Evolutionary conservation across 2,797 vertebrate genomes (phyloP).

Genomic region (Rhadinocentrus ornatus): DNA sequence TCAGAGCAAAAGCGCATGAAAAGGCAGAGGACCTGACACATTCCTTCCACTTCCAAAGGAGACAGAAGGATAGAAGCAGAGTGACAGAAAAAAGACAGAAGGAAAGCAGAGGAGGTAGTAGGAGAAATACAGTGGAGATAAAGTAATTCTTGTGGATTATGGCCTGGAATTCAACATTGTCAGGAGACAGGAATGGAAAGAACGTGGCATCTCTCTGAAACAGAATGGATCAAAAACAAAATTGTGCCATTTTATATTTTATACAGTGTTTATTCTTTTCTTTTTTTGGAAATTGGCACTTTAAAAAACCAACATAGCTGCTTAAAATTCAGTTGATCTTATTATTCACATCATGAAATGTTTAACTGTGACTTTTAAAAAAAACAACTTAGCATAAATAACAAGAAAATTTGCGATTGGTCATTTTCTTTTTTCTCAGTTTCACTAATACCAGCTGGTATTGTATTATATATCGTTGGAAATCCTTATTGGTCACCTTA

Average conservation of each 20-base stretch:
- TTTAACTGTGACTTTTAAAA: no score
- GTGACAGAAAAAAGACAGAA: conserved; percentile 36
- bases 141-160: conserved; percentile 67
- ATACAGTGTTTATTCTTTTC: conserved; percentile 1
- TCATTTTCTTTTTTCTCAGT: neutral
- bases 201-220: conserved; percentile 59
- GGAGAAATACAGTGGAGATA: conserved; percentile 71
- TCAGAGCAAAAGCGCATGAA: conserved; percentile 13
- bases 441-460: no score
- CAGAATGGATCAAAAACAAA: conserved; percentile 18
- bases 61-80: conserved; percentile 34
- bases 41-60: conserved; percentile 64
- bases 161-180: conserved; percentile 66
- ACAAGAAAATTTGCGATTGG: neutral
- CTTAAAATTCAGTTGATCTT: neutral
- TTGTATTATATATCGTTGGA: no score
- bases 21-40: conserved; percentile 59
- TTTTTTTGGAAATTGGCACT: no score
- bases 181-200: conserved; percentile 70
- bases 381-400: no score
- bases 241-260: conserved; percentile 3
- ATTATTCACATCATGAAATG: neutral
- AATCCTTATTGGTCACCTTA: no score
- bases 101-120: conserved; percentile 46
- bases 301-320: no score